Conservation (phyloP, 2,113 vertebrate species). For the Nerophis ophidion region DNA sequence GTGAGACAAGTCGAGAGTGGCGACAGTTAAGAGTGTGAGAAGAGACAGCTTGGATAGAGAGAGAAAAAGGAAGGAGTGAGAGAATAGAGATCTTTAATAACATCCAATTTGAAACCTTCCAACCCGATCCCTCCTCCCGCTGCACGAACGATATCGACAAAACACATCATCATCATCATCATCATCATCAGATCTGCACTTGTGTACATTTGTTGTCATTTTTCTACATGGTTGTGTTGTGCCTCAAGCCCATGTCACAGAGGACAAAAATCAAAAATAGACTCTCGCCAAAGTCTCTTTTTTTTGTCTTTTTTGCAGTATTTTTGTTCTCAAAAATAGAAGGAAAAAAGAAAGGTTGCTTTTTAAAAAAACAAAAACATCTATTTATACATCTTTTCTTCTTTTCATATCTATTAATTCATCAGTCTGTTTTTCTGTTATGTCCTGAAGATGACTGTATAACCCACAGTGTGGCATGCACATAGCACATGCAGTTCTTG, state of each 20-base stretch:
- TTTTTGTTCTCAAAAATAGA: conserved; percentile 89
- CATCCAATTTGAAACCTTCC: conserved; percentile 41
- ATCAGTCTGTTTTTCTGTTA: conserved; percentile 67
- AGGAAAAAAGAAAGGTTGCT: conserved; percentile 77
- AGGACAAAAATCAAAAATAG: conserved; percentile 60
- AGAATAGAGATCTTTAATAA: conserved; percentile 52
- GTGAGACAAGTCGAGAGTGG: conserved; percentile 65
- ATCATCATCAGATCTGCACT: conserved; percentile 52
- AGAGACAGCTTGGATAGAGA: conserved; percentile 41
- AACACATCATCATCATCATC: conserved; percentile 48
- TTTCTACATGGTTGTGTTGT: conserved; percentile 68
- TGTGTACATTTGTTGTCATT: conserved; percentile 39
- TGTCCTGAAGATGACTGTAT: conserved; percentile 79
- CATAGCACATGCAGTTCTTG: conserved; percentile 81
- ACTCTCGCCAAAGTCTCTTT: conserved; percentile 67
- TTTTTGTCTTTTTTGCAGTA: conserved; percentile 43
- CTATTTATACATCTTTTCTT: conserved; percentile 65
- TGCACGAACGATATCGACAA: conserved; percentile 57
- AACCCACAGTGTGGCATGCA: conserved; percentile 80
- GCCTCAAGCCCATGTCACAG: conserved; percentile 68
- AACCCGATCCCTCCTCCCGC: conserved; percentile 42
- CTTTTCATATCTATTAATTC: conserved; percentile 59
- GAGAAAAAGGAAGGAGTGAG: conserved; percentile 47
- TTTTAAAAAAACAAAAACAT: conserved; percentile 80
- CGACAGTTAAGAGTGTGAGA: conserved; percentile 53